Evolutionary conservation across 2,113 vertebrate genomes (phyloP), one percentile per base, ranked within the genome.

Genomic region (Setophaga kirtlandii): DNA sequence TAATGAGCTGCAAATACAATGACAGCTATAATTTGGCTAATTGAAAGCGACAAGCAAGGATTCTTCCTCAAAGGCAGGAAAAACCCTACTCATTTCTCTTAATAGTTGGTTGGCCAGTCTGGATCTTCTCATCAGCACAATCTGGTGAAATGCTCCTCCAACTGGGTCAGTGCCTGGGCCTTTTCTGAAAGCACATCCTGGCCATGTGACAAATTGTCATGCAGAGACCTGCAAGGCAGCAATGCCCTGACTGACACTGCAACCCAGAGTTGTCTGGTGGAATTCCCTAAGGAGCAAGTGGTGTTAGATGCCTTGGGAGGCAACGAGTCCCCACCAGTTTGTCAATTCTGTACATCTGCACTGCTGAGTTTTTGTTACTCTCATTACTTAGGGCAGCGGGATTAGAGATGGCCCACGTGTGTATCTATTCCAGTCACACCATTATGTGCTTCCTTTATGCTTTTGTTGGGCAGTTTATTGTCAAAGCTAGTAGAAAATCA

Each of bases 131-230:
- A 59, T 71, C n/a, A 42, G 62, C 44, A 11, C 6, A 12, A 56
- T 65, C 60, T 47, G 31, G 28, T 52, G 35, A 75, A 67, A 42
- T 8, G 14, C 24, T 83, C 52, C 46, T 76, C 49, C 3, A 14
- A 35, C 11, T 10, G 3, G 76, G 39, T n/a, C 67, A 28, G 9
- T 1, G 5, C 49, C 56, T 85, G 49, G 33, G 37, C 24, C n/a
- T 3, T 0, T 87, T 23, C 58, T 4, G 5, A 21, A 62, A 31
- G 58, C 4, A 0, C 19, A 14, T 25, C 53, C 49, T 9, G 3
- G 53, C 75, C 0, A 0, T 13, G 44, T 1, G 2, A 42, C 24
- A 24, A 42, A 68, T 46, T 0, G 37, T 35, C 2, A 0, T 0
- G 16, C 24, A 31, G 70, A 53, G 56, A 69, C 42, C 47, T 0